Evolutionary conservation across 2,797 vertebrate genomes (phyloP).

Genomic region (Atherinosoma microstoma): DNA sequence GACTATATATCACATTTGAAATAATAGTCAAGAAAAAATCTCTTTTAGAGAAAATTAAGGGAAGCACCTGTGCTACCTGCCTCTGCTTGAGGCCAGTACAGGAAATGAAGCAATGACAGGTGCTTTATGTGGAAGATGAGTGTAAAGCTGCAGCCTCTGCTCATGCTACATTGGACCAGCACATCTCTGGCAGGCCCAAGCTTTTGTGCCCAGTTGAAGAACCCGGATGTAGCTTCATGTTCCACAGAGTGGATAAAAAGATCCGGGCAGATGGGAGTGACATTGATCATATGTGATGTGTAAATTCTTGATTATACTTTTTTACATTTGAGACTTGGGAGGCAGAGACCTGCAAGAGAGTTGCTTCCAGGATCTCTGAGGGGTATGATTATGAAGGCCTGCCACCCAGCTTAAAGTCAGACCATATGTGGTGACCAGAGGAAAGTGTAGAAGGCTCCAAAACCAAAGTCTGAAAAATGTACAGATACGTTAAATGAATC

Average conservation of each 20-base stretch:
- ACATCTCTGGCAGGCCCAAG: conserved; percentile 55
- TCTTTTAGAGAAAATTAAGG: conserved; percentile 40
- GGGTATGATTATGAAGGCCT: conserved; percentile 67
- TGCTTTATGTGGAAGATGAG: conserved; percentile 80
- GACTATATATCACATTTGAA: neutral
- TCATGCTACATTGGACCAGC: conserved; percentile 76
- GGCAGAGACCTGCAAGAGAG: conserved; percentile 76
- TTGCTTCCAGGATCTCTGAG: conserved; percentile 75
- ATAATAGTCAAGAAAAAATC: conserved; percentile 4
- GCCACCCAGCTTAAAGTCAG: conserved; percentile 59
- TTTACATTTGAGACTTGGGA: conserved; percentile 63
- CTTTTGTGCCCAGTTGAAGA: conserved; percentile 66
- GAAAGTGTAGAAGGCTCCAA: conserved; percentile 40
- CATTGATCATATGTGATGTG: conserved; percentile 80
- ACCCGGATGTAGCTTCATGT: conserved; percentile 71
- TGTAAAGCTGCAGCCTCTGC: conserved; percentile 74
- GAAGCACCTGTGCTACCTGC: no score
- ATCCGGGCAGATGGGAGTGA: conserved; percentile 69
- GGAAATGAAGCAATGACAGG: conserved; percentile 72
- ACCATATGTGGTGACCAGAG: conserved; percentile 65
- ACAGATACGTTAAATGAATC: conserved; percentile 29
- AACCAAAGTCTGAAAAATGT: conserved; percentile 37
- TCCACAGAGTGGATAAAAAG: conserved; percentile 69
- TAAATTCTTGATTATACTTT: conserved; percentile 76
- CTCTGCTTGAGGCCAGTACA: conserved; percentile 69